Evolutionary conservation across 2,888 invertebrate genomes (phyloP).

Genomic region (Liopterus haemorrhoidalis): DNA sequence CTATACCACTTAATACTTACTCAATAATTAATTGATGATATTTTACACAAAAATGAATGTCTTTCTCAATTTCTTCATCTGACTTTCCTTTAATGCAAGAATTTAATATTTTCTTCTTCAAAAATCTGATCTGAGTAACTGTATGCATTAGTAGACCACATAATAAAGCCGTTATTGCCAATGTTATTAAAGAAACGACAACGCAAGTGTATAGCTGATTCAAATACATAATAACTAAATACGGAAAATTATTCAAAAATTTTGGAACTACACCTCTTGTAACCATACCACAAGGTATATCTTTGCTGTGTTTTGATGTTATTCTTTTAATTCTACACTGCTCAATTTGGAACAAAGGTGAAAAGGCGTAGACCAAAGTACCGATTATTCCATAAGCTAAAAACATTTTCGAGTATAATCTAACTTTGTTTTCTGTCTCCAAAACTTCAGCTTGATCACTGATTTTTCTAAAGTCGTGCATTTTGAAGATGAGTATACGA

Average conservation of each 20-base stretch:
- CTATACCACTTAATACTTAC: slow-evolving; percentile 30
- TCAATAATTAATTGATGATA: slow-evolving; percentile 33
- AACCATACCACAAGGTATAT: slow-evolving; percentile 24
- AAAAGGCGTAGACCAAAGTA: slow-evolving; percentile 14
- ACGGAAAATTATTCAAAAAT: slow-evolving; percentile 20
- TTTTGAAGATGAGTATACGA: slow-evolving; percentile 14
- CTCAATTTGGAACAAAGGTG: slow-evolving; percentile 17
- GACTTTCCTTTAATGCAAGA: slow-evolving; percentile 18
- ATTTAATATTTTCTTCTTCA: slow-evolving; percentile 13
- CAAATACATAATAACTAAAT: slow-evolving; percentile 14
- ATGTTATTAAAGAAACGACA: slow-evolving; percentile 15
- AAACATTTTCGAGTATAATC: slow-evolving; percentile 18
- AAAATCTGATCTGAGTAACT: slow-evolving; percentile 19
- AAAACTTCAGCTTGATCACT: slow-evolving; percentile 15
- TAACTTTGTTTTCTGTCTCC: slow-evolving; percentile 22
- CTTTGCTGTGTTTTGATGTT: slow-evolving; percentile 14
- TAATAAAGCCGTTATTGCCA: slow-evolving; percentile 20
- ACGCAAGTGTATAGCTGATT: slow-evolving; percentile 23
- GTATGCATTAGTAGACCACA: slow-evolving; percentile 24
- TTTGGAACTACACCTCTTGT: slow-evolving; percentile 21
- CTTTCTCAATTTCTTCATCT: slow-evolving; percentile 14
- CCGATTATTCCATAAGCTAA: slow-evolving; percentile 21
- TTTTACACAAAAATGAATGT: slow-evolving; percentile 29
- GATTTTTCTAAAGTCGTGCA: slow-evolving; percentile 16
- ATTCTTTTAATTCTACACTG: slow-evolving; percentile 17